Evolutionary conservation across 2,113 vertebrate species (phyloP).

Genomic region (Nycticebus coucang): DNA sequence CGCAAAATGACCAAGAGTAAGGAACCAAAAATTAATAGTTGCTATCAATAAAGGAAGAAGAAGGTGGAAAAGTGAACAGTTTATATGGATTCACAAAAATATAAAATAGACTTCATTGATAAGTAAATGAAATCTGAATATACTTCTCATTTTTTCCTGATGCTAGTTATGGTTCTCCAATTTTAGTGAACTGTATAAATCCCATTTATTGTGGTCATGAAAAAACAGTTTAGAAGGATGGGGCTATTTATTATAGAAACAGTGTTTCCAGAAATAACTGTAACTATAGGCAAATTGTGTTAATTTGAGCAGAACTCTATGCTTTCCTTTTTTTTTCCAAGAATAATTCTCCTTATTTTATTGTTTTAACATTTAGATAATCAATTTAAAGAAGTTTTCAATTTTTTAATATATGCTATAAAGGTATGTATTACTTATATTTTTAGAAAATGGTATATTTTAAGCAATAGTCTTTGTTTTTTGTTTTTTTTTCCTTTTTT

Average conservation of each 20-base stretch:
- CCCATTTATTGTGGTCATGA: constrained; percentile 2
- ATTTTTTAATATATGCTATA: background rate
- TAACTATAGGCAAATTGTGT: constrained; percentile 9
- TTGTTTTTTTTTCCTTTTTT: constrained; percentile 47
- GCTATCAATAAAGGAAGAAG: background rate
- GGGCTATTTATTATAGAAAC: constrained; percentile 13
- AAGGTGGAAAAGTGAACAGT: constrained; percentile 10
- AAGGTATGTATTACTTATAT: background rate
- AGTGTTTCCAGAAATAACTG: background rate
- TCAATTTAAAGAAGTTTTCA: background rate
- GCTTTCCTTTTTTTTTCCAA: constrained; percentile 44
- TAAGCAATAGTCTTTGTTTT: background rate
- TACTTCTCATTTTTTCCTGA: constrained; percentile 49
- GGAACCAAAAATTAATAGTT: background rate
- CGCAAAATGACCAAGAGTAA: background rate
- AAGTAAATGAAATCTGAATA: constrained; percentile 20
- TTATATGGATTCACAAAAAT: background rate
- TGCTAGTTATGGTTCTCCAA: background rate
- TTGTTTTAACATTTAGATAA: background rate
- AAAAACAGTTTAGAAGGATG: constrained; percentile 47
- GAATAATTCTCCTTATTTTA: background rate
- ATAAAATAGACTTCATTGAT: background rate
- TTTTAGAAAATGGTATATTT: constrained; percentile 26
- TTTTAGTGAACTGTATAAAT: constrained; percentile 36
- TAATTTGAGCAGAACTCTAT: constrained; percentile 41